Base-by-base conservation (phyloP, 2,797 vertebrate species). In the Eremophila alpestris region DNA sequence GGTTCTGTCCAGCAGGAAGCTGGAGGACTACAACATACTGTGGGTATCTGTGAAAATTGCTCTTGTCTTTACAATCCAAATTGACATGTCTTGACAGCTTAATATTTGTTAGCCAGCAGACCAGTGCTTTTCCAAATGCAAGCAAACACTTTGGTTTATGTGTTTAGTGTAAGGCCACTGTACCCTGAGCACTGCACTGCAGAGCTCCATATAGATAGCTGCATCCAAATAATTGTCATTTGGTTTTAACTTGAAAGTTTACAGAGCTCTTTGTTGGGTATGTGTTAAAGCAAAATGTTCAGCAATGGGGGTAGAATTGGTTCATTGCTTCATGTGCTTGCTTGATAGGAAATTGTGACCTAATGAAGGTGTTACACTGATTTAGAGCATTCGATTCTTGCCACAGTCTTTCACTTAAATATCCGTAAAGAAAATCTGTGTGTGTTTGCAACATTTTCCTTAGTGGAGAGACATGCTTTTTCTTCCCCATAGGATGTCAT, bases 21-120 rank as follows among this genome's bases (percentile, higher is more conserved):
- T 62, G 87, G 22, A 51, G 36, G 7, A 74, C 20, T 13, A 4
- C 23, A 46, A 22, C 11, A 20, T 13, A 3, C 13, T 46, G 9
- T 48, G 17, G 11, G 13, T 23, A 32, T 12, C 19, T 87, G 29
- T 26, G 22, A 19, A 63, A 30, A 16, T 51, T 67, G 60, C 7
- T 80, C 51, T 62, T 73, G 34, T n/a, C 46, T 77, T 87, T 30
- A 38, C 10, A 54, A 21, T 49, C 14, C 5, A 29, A 41, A 41
- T 23, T 1, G 3, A n/a, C 0, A 0, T 27, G 7, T 48, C 20
- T 45, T 40, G 13, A 30, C 7, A 55, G 9, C 6, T 52, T 36
- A 59, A 29, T 67, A 14, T 27, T 77, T 87, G 21, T 51, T 63
- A 85, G 26, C 5, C 14, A 48, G 18, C 11, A 62, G 16, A 54